phyloP scores from a whole-genome alignment of 2,113 vertebrate genomes.

The Myocastor coypus region DNA sequence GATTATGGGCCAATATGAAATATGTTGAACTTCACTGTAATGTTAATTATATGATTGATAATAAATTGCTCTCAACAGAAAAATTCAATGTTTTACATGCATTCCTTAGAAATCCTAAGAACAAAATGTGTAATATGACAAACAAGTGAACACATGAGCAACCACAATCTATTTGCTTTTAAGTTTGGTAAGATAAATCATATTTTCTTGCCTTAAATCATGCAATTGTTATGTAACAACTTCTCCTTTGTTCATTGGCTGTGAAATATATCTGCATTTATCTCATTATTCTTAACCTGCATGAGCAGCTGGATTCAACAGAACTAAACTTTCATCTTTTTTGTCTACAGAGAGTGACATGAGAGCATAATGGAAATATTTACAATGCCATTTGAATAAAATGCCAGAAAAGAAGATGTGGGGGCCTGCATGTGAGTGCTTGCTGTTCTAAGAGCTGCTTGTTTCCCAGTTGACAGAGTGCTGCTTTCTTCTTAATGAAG shows the following conservation, averaged over 20 bases:
- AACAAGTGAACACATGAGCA: not conserved
- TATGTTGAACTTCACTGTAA: not conserved
- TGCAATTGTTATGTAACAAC: not conserved
- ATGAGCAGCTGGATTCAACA: constrained; percentile 49
- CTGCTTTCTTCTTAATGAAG: constrained; percentile 56
- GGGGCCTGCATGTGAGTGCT: not conserved
- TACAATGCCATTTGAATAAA: constrained; percentile 31
- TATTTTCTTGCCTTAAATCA: constrained; percentile 16
- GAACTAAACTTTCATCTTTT: not conserved
- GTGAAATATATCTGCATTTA: constrained; percentile 25
- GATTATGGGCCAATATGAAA: not conserved
- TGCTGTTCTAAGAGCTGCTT: not conserved
- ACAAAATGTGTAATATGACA: not conserved
- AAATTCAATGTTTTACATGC: not conserved
- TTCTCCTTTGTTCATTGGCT: not conserved
- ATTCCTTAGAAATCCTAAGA: not conserved
- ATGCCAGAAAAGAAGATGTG: not conserved
- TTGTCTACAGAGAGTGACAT: not conserved
- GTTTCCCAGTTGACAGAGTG: not conserved
- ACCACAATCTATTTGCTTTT: not conserved
- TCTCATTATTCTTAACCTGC: constrained; percentile 41
- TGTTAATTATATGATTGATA: constrained; percentile 11
- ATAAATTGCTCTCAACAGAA: not conserved
- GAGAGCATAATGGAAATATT: constrained; percentile 42
- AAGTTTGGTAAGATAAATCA: constrained; percentile 27